phyloP scores from a whole-genome alignment of 2,113 vertebrate genomes.

The Pterocles gutturalis region DNA sequence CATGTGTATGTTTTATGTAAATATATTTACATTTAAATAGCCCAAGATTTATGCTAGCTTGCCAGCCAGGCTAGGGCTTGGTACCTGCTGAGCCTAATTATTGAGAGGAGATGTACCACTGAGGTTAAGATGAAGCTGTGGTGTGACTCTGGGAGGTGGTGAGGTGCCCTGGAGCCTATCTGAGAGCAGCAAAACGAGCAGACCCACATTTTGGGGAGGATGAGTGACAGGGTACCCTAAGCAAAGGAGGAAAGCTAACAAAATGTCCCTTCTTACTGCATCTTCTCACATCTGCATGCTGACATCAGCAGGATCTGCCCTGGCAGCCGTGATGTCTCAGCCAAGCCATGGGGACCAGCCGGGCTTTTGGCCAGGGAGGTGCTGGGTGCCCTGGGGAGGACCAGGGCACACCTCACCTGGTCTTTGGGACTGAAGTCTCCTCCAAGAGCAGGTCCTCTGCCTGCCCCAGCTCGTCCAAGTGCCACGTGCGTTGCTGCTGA shows the following conservation, averaged over 20 bases:
- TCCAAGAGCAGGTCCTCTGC: background rate
- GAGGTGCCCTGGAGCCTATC: background rate
- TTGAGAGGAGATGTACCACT: background rate
- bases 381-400: background rate
- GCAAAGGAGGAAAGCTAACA: background rate
- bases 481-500: background rate
- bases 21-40: conserved; percentile 59
- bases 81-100: background rate
- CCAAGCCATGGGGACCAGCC: background rate
- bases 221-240: background rate
- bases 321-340: background rate
- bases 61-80: background rate
- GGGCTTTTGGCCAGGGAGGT: background rate
- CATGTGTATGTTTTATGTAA: conserved; percentile 91
- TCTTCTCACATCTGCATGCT: background rate
- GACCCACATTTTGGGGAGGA: background rate
- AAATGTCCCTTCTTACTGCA: background rate
- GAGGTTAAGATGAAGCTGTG: background rate
- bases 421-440: background rate
- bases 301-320: background rate
- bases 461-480: background rate
- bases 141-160: background rate
- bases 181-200: background rate
- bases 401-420: background rate
- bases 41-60: conserved; percentile 18